These are phyloP conservation scores for Zaprionus obscuricornis DNA, from an alignment of 2,888 invertebrate species.

Conservation along the genomic window DNA sequence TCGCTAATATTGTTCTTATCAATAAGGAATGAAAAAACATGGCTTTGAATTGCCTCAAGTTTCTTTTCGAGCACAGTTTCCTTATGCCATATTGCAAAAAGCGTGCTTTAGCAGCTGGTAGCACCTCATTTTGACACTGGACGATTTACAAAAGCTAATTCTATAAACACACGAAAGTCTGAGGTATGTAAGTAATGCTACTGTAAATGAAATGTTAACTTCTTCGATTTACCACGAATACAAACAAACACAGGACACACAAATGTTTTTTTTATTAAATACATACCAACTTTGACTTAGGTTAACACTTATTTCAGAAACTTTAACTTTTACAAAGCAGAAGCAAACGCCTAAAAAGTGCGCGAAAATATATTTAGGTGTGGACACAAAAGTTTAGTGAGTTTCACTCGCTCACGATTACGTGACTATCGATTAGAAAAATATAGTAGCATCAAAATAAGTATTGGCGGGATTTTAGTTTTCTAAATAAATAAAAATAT, in stretches of 20 bases:
- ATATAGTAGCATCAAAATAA: background rate
- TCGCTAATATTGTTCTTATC: background rate
- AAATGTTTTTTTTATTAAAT: background rate
- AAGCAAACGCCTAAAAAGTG: background rate
- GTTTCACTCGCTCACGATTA: background rate
- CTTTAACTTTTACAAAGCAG: background rate
- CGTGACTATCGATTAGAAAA: background rate
- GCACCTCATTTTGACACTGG: background rate
- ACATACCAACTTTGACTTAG: background rate
- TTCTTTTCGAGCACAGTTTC: background rate
- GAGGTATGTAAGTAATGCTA: background rate
- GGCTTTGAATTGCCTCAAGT: background rate
- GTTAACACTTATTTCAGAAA: background rate
- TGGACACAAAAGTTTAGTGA: background rate
- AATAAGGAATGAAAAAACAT: background rate
- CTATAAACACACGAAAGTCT: background rate
- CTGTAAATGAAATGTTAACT: background rate
- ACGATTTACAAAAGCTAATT: background rate
- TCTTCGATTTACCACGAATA: background rate
- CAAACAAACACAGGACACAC: background rate
- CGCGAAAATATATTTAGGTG: background rate
- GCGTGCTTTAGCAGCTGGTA: background rate
- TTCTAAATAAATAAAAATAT: constrained; percentile 1
- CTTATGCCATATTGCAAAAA: background rate
- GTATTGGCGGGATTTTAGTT: constrained; percentile 4